Percentiles rank a stretch among this genome's conserved stretches.
These are phyloP conservation scores for Philopotamus ludificatus DNA, from an alignment of 1,140 invertebrate species.

Conservation along the genomic window DNA sequence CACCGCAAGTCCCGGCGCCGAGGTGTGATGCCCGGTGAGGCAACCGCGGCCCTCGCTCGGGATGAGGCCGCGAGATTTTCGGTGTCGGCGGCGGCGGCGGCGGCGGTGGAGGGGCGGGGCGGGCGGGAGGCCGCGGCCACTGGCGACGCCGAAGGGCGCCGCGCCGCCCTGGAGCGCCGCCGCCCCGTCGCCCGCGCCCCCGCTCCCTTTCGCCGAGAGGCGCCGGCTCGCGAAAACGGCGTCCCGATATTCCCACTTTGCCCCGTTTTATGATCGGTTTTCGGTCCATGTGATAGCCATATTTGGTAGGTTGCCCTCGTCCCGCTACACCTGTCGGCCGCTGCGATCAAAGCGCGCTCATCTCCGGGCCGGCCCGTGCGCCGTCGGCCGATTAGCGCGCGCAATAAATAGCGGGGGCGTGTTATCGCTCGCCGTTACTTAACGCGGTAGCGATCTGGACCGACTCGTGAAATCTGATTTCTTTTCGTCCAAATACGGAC, in stretches of 20 bases:
- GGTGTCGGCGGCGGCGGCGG: neutral
- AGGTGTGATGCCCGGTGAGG: neutral
- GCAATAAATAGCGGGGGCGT: no score
- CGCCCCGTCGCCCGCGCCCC: conserved; percentile 1
- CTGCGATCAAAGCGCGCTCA: no score
- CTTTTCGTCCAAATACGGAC: no score
- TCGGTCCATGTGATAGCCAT: conserved; percentile 37
- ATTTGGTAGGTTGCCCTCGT: conserved; percentile 35
- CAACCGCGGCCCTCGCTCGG: neutral
- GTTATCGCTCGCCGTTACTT: no score
- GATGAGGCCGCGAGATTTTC: conserved; percentile 1
- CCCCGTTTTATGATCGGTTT: conserved; percentile 22
- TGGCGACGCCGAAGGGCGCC: conserved; percentile 6
- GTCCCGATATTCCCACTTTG: conserved; percentile 15
- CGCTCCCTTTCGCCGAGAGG: conserved; percentile 3
- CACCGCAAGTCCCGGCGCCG: neutral
- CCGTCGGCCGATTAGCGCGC: no score
- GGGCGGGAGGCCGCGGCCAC: conserved; percentile 11
- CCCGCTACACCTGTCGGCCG: conserved; percentile 3
- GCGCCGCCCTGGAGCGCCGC: conserved; percentile 8
- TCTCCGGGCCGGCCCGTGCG: no score
- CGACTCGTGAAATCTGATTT: no score
- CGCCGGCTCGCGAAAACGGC: conserved; percentile 16
- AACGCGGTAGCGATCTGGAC: no score
- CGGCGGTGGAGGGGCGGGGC: neutral